phyloP scores from a whole-genome alignment of 2,113 vertebrate species.

The Anthoscopus minutus region DNA sequence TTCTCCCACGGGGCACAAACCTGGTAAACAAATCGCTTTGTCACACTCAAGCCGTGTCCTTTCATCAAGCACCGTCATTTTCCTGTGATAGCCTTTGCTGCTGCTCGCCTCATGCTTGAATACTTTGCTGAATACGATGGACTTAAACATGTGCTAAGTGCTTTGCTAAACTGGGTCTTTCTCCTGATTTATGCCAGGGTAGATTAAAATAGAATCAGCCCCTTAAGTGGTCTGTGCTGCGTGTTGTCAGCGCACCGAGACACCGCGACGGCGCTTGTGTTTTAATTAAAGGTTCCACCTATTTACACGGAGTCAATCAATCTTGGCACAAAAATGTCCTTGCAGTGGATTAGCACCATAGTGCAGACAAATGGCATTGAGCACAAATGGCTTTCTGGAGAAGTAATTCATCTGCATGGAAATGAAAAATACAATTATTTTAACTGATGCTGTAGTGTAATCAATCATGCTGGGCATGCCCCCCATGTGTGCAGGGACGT shows the following conservation, averaged over 20 bases:
- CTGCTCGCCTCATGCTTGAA: neutral
- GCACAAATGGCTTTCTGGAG: constrained; percentile 50
- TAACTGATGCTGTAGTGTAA: neutral
- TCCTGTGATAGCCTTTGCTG: neutral
- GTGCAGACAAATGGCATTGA: constrained; percentile 49
- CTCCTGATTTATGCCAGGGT: constrained; percentile 37
- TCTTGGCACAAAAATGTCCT: neutral
- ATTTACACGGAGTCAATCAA: constrained; percentile 60
- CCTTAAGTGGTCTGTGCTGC: neutral
- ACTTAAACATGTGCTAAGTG: constrained; percentile 61
- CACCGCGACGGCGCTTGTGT: neutral
- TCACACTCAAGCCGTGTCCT: neutral
- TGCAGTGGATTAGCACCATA: constrained; percentile 35
- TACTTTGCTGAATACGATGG: constrained; percentile 27
- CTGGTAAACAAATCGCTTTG: neutral
- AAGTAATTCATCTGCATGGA: constrained; percentile 42
- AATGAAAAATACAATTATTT: constrained; percentile 59
- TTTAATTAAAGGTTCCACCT: constrained; percentile 65
- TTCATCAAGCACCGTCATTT: neutral
- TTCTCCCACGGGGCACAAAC: neutral
- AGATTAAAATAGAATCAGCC: constrained; percentile 45
- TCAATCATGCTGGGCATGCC: neutral
- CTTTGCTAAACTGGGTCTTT: constrained; percentile 35
- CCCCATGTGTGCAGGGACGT: neutral
- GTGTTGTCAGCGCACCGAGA: neutral